These are phyloP conservation scores for Drepanosiphum platanoidis DNA, from an alignment of 2,888 invertebrate species.

Conservation along the genomic window DNA sequence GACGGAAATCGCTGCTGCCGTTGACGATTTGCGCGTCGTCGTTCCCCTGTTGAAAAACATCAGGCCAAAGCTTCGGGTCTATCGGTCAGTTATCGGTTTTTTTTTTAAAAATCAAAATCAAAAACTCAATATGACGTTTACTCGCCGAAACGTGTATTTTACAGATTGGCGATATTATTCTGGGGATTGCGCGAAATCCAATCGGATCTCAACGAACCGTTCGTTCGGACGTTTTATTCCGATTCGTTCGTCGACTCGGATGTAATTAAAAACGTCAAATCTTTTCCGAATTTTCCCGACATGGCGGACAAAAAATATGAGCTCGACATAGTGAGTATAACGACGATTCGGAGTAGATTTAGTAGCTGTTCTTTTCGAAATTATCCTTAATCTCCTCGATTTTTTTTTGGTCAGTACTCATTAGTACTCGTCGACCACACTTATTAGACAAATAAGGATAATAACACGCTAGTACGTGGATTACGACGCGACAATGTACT, in stretches of 20 bases:
- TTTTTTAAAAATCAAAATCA: background rate
- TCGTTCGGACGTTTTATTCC: constrained; percentile 34
- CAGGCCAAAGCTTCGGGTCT: constrained; percentile 13
- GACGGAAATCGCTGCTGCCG: background rate
- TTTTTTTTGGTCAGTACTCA: too few relatives aligned
- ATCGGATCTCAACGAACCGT: constrained; percentile 1
- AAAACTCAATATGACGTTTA: too few relatives aligned
- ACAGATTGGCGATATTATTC: constrained; percentile 35
- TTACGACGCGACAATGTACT: too few relatives aligned
- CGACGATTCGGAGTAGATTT: too few relatives aligned
- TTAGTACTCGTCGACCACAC: too few relatives aligned
- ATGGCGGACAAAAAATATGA: background rate
- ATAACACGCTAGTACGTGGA: too few relatives aligned
- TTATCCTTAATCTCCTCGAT: too few relatives aligned
- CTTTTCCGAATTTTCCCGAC: constrained; percentile 42
- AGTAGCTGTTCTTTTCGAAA: too few relatives aligned
- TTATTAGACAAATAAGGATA: too few relatives aligned
- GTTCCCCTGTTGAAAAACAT: constrained; percentile 18
- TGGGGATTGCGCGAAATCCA: constrained; percentile 44
- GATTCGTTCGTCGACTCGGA: constrained; percentile 7
- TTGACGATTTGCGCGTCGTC: background rate
- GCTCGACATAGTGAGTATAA: constrained; percentile 13
- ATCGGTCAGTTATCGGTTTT: constrained; percentile 24
- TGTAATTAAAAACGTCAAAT: background rate
- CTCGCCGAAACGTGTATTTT: too few relatives aligned